These are phyloP conservation scores for Microctonus aethiopoides DNA, from an alignment of 2,888 invertebrate species.

Conservation along the genomic window DNA sequence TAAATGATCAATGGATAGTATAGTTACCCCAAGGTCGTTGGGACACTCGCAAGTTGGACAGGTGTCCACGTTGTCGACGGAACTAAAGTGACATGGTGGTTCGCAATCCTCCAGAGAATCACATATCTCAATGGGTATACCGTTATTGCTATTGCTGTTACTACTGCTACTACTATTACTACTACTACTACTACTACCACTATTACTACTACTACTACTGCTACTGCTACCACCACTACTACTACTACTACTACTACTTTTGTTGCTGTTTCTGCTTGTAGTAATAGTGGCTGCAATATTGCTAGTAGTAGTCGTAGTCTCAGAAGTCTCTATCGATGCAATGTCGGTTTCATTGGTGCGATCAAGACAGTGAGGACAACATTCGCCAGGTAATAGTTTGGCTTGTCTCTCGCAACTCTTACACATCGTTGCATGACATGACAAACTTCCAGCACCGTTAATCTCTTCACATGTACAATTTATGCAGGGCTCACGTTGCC, in stretches of 20 bases:
- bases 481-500: constrained; percentile 54
- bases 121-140: constrained; percentile 33
- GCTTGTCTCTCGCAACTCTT: constrained; percentile 56
- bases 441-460: constrained; percentile 39
- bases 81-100: constrained; percentile 51
- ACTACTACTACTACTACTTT: too few relatives aligned
- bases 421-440: constrained; percentile 59
- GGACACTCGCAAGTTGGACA: constrained; percentile 56
- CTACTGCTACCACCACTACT: too few relatives aligned
- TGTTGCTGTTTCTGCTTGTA: too few relatives aligned
- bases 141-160: not conserved
- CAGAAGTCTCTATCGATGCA: not conserved
- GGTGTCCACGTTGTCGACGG: constrained; percentile 42
- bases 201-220: not conserved
- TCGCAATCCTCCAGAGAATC: constrained; percentile 47
- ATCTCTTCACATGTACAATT: constrained; percentile 56
- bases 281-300: not conserved
- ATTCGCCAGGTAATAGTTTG: constrained; percentile 53
- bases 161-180: not conserved
- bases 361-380: constrained; percentile 56
- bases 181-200: too few relatives aligned
- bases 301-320: constrained; percentile 6
- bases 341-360: constrained; percentile 38
- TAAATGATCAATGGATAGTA: not conserved
- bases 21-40: constrained; percentile 36